Conservation (phyloP, 1,140 invertebrate genomes). For the Drosophila novamexicana region DNA sequence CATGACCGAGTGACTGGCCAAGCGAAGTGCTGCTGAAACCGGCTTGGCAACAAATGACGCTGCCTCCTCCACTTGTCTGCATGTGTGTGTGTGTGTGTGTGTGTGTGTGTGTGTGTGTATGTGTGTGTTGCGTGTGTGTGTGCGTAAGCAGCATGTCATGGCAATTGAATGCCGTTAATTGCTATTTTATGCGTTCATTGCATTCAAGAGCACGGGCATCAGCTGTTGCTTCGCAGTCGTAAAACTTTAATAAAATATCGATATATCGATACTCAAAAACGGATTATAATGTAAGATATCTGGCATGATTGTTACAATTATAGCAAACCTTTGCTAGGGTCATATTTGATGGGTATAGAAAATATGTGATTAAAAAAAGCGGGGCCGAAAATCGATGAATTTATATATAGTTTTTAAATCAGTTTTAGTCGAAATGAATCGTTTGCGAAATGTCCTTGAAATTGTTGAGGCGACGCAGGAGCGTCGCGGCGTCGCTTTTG, state of each 20-base stretch:
- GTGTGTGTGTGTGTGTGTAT: too few species aligned
- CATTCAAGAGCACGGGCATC: slow-evolving; percentile 37
- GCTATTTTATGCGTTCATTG: slow-evolving; percentile 43
- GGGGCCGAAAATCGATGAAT: too few species aligned
- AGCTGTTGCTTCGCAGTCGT: slow-evolving; percentile 31
- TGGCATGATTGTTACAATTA: neutral
- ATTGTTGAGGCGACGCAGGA: neutral
- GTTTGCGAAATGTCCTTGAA: slow-evolving; percentile 26
- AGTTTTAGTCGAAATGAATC: neutral
- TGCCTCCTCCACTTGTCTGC: neutral
- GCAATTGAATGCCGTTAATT: slow-evolving; percentile 26
- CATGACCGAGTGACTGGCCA: slow-evolving; percentile 45
- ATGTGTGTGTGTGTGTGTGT: too few species aligned
- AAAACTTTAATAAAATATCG: neutral
- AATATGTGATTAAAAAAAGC: too few species aligned
- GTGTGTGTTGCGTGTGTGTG: neutral
- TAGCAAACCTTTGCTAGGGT: too few species aligned
- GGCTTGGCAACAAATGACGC: slow-evolving; percentile 26
- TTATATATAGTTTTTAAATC: neutral
- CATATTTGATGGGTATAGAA: too few species aligned
- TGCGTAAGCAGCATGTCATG: slow-evolving; percentile 9
- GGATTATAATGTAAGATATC: neutral
- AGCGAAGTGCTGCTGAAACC: slow-evolving; percentile 23
- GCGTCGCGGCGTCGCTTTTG: slow-evolving; percentile 27
- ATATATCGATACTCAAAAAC: slow-evolving; percentile 15